Base-by-base conservation (phyloP, 2,888 invertebrate genomes). In the Malthinus flaveolus region DNA sequence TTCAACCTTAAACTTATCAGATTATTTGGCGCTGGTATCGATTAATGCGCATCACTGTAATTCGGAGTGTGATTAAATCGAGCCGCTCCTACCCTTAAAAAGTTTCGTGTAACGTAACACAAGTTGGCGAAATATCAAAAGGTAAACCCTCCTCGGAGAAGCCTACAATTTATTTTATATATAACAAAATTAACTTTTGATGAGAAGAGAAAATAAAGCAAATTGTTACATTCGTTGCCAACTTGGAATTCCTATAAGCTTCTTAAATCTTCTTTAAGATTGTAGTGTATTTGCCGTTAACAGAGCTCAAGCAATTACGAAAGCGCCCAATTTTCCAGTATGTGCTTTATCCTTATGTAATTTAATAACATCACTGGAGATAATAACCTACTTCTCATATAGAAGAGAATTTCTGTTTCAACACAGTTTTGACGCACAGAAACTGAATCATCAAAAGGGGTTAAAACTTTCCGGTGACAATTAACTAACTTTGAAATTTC, bases 271-370 rank as follows among this genome's bases (percentile, higher is more conserved):
- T 23, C 39, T 42, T 42, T 42, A 42, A 42, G 39, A 42, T 42
- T 42, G 39, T 42, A 42, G 32, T 35, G 37, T 35, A 53, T 47
- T 53, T 53, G 45, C 53, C 32, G 46, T 36, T 47, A 53, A 37
- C 35, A 53, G 53, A 47, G 34, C 47, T 53, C 32, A 12, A 47
- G 54, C 48, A 54, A 54, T 54, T 54, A 54, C 42, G 48, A 54
- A 53, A 54, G 54, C 48, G 32, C 47, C 48, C 54, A 56, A 51
- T 56, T 56, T 56, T 56, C 56, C 56, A 49, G 50, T 56, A 56
- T 39, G 34, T 56, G 49, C 49, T 15, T 51, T 56, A 48, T 51
- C 49, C 32, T 51, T 56, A 48, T 51, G 47, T 56, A 56, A 56
- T 51, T 56, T 56, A 56, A 56, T 56, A 56, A 50, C 46, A 45